Conservation (phyloP, 2,113 vertebrate species). For the Myotis brandtii region DNA sequence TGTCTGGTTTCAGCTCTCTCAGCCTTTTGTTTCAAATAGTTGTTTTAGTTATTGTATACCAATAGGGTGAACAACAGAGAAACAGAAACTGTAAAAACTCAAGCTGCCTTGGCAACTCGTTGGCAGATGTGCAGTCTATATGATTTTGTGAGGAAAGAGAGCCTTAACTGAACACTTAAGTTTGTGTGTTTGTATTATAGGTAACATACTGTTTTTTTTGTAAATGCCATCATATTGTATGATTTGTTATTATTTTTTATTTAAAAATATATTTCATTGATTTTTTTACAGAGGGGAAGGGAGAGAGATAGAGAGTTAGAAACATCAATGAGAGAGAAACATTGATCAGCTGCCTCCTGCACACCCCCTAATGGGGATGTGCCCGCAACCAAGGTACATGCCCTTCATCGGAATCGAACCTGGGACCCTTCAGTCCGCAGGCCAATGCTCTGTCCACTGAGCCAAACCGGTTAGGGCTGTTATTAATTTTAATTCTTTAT, state of each 20-base stretch:
- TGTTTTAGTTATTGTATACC: neutral
- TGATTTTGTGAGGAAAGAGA: constrained; percentile 25
- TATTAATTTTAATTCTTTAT: no score
- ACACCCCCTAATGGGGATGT: no score
- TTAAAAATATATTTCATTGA: no score
- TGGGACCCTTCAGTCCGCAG: no score
- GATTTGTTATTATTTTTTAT: neutral
- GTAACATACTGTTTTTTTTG: neutral
- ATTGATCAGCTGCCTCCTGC: no score
- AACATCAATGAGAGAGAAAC: no score
- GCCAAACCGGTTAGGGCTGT: neutral
- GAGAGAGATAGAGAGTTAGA: no score
- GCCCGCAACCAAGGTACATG: no score
- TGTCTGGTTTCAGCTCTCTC: neutral
- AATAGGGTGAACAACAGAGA: neutral
- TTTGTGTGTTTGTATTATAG: neutral
- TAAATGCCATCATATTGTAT: neutral
- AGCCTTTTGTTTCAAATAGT: neutral
- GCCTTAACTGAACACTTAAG: neutral
- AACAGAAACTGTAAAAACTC: constrained; percentile 2
- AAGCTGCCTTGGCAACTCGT: neutral
- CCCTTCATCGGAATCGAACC: no score
- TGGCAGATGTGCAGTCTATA: neutral
- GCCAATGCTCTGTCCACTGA: no score
- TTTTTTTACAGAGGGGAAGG: no score